These are phyloP conservation scores for Jordanella pulchra DNA, from an alignment of 2,797 vertebrate genomes.

Conservation along the genomic window DNA sequence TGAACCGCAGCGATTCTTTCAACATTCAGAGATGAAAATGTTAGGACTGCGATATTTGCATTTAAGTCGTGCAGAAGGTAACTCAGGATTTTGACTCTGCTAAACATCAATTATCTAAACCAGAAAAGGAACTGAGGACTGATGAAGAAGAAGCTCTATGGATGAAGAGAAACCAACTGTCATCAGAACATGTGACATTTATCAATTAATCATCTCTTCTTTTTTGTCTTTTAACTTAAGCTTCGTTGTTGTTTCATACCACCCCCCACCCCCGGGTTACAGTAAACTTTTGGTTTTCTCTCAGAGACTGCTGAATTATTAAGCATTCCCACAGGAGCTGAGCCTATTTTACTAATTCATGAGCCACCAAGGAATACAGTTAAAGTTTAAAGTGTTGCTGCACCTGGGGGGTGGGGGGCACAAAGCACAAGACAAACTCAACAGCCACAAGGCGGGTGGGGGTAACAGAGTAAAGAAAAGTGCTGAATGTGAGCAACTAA, in stretches of 20 bases:
- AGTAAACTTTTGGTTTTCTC: conserved; percentile 83
- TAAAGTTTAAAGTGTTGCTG: conserved; percentile 82
- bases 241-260: conserved; percentile 55
- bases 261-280: conserved; percentile 74
- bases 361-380: conserved; percentile 83
- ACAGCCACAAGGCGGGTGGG: conserved; percentile 49
- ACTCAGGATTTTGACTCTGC: neutral
- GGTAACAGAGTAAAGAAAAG: conserved; percentile 27
- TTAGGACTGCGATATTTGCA: neutral
- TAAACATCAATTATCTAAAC: conserved; percentile 6
- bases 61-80: no score
- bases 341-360: conserved; percentile 87
- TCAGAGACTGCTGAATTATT: conserved; percentile 84
- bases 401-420: conserved; percentile 63
- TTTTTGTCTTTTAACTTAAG: conserved; percentile 57
- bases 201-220: conserved; percentile 82
- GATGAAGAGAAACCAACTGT: conserved; percentile 60
- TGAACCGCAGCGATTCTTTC: no score
- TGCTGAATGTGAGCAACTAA: conserved; percentile 43
- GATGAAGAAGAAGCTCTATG: conserved; percentile 20
- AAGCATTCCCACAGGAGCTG: conserved; percentile 81
- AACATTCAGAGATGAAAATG: no score
- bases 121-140: conserved; percentile 19
- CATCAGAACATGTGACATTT: conserved; percentile 79
- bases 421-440: conserved; percentile 67